A percentile compares a stretch with the other conserved stretches of the same genome.
These are phyloP conservation scores for Phataginus tricuspis DNA, from an alignment of 2,797 vertebrate species.

Conservation along the genomic window DNA sequence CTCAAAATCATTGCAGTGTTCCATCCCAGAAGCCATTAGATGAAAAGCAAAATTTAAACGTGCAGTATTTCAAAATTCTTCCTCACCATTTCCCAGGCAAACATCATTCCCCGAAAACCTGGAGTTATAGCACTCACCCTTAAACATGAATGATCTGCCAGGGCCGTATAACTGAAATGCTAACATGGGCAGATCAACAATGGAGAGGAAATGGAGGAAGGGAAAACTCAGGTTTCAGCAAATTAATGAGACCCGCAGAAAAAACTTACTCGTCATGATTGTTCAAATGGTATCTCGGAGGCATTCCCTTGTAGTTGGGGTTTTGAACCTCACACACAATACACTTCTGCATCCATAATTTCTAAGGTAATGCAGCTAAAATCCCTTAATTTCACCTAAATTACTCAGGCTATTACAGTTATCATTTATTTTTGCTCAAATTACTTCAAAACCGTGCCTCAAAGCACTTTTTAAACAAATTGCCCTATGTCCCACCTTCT, in stretches of 20 bases:
- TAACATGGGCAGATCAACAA: neutral
- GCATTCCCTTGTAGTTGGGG: neutral
- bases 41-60: constrained; percentile 65
- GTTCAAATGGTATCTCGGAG: neutral
- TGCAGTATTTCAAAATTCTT: constrained; percentile 53
- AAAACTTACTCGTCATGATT: neutral
- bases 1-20: constrained; percentile 38
- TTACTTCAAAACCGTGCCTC: constrained; percentile 45
- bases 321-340: neutral
- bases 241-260: neutral
- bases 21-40: constrained; percentile 52
- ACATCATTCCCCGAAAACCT: neutral
- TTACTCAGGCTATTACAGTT: constrained; percentile 14
- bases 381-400: constrained; percentile 41
- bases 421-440: constrained; percentile 17
- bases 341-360: neutral
- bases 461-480: constrained; percentile 47
- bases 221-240: neutral
- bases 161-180: neutral
- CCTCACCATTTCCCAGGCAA: constrained; percentile 15
- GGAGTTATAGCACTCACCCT: neutral
- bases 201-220: neutral
- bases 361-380: constrained; percentile 17
- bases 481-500: constrained; percentile 4
- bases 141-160: constrained; percentile 19